phyloP scores from a whole-genome alignment of 2,113 vertebrate genomes.

The Prunella himalayana region DNA sequence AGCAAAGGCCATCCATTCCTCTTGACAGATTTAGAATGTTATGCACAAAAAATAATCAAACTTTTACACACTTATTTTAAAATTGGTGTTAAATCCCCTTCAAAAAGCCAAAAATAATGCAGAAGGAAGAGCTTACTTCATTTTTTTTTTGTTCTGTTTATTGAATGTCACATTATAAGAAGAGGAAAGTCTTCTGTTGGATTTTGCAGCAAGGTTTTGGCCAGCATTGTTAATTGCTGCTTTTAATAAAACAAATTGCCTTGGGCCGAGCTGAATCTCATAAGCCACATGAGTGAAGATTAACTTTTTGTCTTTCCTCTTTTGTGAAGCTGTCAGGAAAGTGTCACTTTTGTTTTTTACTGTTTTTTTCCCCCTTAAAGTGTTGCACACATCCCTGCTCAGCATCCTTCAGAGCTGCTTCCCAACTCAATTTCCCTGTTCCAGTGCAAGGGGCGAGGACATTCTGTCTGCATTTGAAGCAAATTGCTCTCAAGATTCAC shows the following conservation, averaged over 20 bases:
- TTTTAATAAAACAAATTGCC: neutral
- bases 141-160: neutral
- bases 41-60: neutral
- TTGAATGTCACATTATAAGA: neutral
- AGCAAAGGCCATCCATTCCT: neutral
- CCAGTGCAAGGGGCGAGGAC: neutral
- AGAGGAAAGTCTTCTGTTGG: neutral
- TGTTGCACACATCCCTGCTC: neutral
- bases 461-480: neutral
- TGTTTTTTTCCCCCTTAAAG: neutral
- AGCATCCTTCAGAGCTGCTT: neutral
- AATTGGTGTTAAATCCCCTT: neutral
- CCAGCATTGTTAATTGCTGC: neutral
- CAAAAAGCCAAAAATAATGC: neutral
- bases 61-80: neutral
- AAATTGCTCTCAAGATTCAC: neutral
- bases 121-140: neutral
- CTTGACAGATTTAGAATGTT: neutral
- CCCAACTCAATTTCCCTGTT: neutral
- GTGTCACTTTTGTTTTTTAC: neutral
- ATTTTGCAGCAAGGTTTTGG: neutral
- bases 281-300: neutral
- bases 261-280: neutral
- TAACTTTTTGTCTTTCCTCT: neutral
- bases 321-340: neutral